Base-by-base conservation (phyloP, 64 coral and sea anemone genomes). In the Dendrophyllia cribrosa region DNA sequence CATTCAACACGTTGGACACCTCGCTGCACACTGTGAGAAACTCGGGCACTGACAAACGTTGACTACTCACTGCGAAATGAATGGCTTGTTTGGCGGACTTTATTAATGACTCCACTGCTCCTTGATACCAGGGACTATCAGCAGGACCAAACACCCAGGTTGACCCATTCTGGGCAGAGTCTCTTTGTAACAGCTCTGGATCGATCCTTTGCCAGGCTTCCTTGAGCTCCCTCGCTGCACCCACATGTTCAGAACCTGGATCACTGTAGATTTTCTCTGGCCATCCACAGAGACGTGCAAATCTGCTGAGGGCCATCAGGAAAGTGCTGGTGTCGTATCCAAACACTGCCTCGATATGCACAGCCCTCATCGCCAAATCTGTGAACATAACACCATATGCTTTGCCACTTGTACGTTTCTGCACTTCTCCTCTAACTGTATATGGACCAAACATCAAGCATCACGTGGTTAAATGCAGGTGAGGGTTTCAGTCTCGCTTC, bases 21-120 rank as follows among this genome's bases (percentile, higher is more conserved):
- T 89, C 86, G 77, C 68, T 82, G 49, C 86, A 92, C 56, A 96
- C 47, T 9, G 90, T 96, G 45, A 89, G 85, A 69, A 96, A 88
- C 70, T 93, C 90, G 4, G 95, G 68, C 4, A 62, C 70, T 13
- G 90, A 93, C 61, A 96, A 65, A 61, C 78, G 78, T 65, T 96
- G 95, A 43, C 89, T 93, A 66, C 79, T 78, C 9, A 96, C 85
- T 50, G 90, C 73, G 51, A 96, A 96, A 50, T 96, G 95, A 72
- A 96, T 96, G 9, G 86, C 90, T 21, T 78, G 62, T 49, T 96
- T 93, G 47, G 90, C 90, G 4, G 59, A 49, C 78, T 92, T 92
- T 51, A 96, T 87, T 46, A 96, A 79, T 10, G n/a, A n/a, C n/a
- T n/a, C n/a, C n/a, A n/a, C n/a, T n/a, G n/a, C n/a, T n/a, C n/a